Evolutionary conservation across 2,113 vertebrate species (phyloP).

Genomic region (Erpornis zantholeuca): DNA sequence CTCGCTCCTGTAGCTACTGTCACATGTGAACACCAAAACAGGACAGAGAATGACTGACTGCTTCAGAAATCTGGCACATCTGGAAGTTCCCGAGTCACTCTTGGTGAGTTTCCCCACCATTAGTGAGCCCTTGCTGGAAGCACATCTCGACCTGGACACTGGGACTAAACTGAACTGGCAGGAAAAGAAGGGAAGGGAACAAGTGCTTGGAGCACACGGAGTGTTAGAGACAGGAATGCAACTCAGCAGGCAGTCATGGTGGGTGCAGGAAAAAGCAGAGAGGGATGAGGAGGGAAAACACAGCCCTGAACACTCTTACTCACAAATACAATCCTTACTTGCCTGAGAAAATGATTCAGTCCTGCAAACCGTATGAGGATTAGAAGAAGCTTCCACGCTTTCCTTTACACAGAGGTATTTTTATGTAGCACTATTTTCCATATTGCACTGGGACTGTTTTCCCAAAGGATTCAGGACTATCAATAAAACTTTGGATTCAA

Average conservation of each 20-base stretch:
- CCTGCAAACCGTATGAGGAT: not conserved
- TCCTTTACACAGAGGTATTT: not conserved
- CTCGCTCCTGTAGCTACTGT: not conserved
- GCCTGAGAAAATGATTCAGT: not conserved
- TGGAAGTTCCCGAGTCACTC: not conserved
- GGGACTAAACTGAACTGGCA: not conserved
- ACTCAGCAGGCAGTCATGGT: not conserved
- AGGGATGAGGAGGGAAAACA: not conserved
- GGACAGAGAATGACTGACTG: not conserved
- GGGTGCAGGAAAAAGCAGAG: not conserved
- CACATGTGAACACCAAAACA: not conserved
- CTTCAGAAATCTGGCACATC: not conserved
- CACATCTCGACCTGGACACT: not conserved
- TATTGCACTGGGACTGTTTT: not conserved
- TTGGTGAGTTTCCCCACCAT: not conserved
- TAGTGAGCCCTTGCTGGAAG: not conserved
- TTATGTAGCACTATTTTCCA: not conserved
- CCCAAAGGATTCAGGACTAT: not conserved
- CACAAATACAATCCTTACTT: not conserved
- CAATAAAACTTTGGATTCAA: not conserved
- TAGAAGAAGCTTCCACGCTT: not conserved
- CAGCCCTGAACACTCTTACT: not conserved
- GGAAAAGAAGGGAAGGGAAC: not conserved
- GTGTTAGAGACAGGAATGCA: fast-evolving
- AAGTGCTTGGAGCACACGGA: not conserved